Evolutionary conservation across 2,888 invertebrate species (phyloP), one percentile per base, ranked within the genome.

Genomic region (Cylloceria caligata): DNA sequence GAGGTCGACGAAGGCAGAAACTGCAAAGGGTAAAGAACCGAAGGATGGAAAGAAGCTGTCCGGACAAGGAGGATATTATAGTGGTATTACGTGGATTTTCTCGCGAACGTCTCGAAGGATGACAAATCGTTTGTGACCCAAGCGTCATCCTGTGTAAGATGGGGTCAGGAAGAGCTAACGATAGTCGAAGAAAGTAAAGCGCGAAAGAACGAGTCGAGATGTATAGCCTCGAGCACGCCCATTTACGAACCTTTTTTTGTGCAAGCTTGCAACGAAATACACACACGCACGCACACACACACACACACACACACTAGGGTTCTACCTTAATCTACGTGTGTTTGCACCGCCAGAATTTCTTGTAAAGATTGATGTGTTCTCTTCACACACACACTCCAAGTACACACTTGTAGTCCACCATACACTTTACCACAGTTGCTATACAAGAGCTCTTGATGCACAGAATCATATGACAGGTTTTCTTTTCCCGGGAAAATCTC

Each of bases 71-170:
- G 67, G 68, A 81, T 71, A 85, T 80, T 80, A 83, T 57, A 45
- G 30, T 34, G 62, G 81, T 80, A 83, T 81, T 80, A 81, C 80
- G 69, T 80, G 83, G 77, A 80, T 80, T 81, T 81, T 79, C 80
- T 73, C 77, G n/a, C 52, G 72, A 49, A 19, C 71, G 77, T 80
- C 75, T 57, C 69, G 64, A 75, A 75, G 75, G 73, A 83, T 83
- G 81, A 81, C 80, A 80, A 81, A 85, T 85, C 72, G 77, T 72
- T 78, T 57, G 79, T 62, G 81, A 83, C 65, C 77, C 65, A 19
- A 82, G 73, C 72, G 39, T 30, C 57, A 27, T 42, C 45, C 19
- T 16, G 55, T 36, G 30, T 60, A 24, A 24, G 47, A 68, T 75
- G 62, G 62, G 47, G 30, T 47, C 55, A 9, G 60, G 19, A 52